phyloP scores from a whole-genome alignment of 1,140 invertebrate species.

The Camponotus pennsylvanicus region DNA sequence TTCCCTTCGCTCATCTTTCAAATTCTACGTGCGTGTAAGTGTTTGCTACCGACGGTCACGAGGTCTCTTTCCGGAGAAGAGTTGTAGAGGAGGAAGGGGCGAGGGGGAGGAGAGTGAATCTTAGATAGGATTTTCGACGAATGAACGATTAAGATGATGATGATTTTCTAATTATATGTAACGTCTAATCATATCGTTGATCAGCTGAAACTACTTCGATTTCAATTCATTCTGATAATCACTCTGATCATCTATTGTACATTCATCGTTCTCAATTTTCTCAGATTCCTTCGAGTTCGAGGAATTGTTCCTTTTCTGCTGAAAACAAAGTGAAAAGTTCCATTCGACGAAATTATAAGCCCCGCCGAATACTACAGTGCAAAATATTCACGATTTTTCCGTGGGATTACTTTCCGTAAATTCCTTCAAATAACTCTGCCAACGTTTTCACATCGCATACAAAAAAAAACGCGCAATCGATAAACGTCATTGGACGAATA shows the following conservation, averaged over 20 bases:
- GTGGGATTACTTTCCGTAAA: constrained; percentile 48
- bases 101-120: constrained; percentile 37
- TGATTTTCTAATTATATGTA: not conserved
- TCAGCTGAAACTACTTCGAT: constrained; percentile 26
- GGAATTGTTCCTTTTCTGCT: constrained; percentile 53
- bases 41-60: constrained; percentile 28
- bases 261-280: constrained; percentile 11
- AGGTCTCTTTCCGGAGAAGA: constrained; percentile 27
- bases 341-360: constrained; percentile 28
- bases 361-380: not conserved
- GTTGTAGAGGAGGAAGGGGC: not conserved
- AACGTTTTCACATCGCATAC: constrained; percentile 42
- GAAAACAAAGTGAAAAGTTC: constrained; percentile 52
- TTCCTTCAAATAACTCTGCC: constrained; percentile 70
- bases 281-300: constrained; percentile 50
- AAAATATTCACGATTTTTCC: constrained; percentile 51
- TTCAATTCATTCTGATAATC: constrained; percentile 53
- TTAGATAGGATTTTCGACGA: constrained; percentile 15
- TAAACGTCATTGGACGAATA: not conserved
- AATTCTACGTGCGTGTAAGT: constrained; percentile 34
- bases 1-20: constrained; percentile 49
- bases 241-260: constrained; percentile 17
- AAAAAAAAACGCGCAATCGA: constrained; percentile 4
- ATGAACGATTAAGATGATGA: constrained; percentile 14
- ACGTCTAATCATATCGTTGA: constrained; percentile 44